phyloP scores from a whole-genome alignment of 2,888 invertebrate genomes.

The Lasioglossum morio region DNA sequence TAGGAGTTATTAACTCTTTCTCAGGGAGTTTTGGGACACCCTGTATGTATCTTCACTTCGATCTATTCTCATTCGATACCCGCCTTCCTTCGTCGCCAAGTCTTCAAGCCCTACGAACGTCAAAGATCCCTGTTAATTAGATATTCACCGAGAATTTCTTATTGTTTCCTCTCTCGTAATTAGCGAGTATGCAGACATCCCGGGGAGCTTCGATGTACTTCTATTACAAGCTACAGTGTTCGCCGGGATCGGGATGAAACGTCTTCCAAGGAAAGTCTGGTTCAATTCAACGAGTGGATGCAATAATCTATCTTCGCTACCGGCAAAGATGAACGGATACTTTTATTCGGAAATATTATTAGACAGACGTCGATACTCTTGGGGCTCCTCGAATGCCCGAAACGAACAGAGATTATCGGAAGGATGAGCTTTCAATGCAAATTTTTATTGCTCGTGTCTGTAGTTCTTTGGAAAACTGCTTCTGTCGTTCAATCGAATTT shows the following conservation, averaged over 20 bases:
- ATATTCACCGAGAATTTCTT: not conserved
- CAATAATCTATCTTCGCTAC: not conserved
- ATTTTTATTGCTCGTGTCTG: no score
- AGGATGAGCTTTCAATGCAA: not conserved
- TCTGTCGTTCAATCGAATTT: not conserved
- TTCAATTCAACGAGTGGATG: not conserved
- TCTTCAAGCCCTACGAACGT: not conserved
- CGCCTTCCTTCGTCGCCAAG: not conserved
- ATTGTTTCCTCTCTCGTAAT: not conserved
- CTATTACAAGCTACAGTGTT: not conserved
- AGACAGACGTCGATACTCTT: not conserved
- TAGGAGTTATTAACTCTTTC: no score
- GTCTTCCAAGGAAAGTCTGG: not conserved
- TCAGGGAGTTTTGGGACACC: no score
- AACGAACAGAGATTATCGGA: not conserved
- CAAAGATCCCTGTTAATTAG: not conserved
- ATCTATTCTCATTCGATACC: not conserved
- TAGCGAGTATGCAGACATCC: not conserved
- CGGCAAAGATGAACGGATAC: not conserved
- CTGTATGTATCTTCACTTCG: not conserved
- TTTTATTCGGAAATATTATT: constrained; percentile 4
- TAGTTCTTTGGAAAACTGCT: no score
- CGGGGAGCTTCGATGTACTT: not conserved
- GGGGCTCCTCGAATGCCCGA: not conserved
- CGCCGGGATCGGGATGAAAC: not conserved